phyloP scores from a whole-genome alignment of 2,113 vertebrate species.

The Muscicapa adusta region DNA sequence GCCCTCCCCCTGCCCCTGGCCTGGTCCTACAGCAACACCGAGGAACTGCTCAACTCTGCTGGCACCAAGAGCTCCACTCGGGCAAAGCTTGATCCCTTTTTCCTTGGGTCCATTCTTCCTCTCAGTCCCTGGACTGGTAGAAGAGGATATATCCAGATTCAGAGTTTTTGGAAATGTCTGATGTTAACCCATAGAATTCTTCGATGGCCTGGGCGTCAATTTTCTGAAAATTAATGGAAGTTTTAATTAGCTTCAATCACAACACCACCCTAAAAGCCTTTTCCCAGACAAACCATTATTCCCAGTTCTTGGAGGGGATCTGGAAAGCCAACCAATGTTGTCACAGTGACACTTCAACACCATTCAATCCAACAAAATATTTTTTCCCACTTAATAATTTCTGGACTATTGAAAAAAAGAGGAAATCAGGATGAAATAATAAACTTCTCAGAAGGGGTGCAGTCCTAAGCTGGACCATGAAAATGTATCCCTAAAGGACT shows the following conservation, averaged over 20 bases:
- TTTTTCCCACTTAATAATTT: background rate
- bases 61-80: background rate
- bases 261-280: background rate
- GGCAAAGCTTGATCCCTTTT: slow-evolving; percentile 55
- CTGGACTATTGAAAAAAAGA: background rate
- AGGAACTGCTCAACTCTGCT: slow-evolving; percentile 11
- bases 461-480: background rate
- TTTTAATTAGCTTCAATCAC: background rate
- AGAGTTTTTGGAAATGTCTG: slow-evolving; percentile 94
- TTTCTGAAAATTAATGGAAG: slow-evolving; percentile 74
- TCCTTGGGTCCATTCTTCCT: background rate
- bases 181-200: slow-evolving; percentile 92
- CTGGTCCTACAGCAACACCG: slow-evolving; percentile 2
- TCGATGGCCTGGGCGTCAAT: slow-evolving; percentile 91
- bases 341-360: fast-evolving
- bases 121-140: slow-evolving; percentile 92
- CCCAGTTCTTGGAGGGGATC: background rate
- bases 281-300: background rate
- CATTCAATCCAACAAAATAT: background rate
- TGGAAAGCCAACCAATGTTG: background rate
- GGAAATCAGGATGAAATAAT: background rate
- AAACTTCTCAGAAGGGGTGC: background rate
- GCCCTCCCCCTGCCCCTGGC: background rate
- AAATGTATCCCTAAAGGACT: background rate
- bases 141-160: slow-evolving; percentile 93